Evolutionary conservation across 2,888 invertebrate species (phyloP).

Genomic region (Altica lythri): DNA sequence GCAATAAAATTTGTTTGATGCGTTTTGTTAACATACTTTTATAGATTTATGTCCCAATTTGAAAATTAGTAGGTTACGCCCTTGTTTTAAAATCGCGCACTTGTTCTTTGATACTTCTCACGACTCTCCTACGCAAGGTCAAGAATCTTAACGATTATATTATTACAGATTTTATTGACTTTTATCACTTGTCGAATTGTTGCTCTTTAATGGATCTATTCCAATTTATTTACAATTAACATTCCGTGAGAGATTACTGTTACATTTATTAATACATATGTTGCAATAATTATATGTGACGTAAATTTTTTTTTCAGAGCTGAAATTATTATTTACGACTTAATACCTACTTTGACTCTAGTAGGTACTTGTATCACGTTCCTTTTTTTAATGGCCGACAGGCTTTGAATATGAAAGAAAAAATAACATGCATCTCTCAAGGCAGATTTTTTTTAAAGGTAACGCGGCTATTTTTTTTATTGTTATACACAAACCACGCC

Average conservation of each 20-base stretch:
- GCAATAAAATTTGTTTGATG: not conserved
- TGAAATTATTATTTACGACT: too few relatives aligned
- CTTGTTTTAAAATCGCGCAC: slow-evolving; percentile 42
- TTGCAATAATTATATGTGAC: too few relatives aligned
- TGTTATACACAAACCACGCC: too few relatives aligned
- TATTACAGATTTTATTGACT: slow-evolving; percentile 41
- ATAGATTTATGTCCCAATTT: not conserved
- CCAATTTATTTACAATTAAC: slow-evolving; percentile 21
- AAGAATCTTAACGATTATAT: slow-evolving; percentile 43
- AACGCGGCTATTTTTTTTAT: too few relatives aligned
- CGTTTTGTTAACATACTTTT: not conserved
- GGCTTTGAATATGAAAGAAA: too few relatives aligned
- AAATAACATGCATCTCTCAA: too few relatives aligned
- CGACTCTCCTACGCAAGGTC: slow-evolving; percentile 44
- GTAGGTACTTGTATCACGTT: too few relatives aligned
- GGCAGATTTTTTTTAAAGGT: too few relatives aligned
- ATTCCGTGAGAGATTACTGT: slow-evolving; percentile 8
- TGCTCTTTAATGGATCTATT: slow-evolving; percentile 23
- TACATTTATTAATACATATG: too few relatives aligned
- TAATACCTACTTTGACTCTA: too few relatives aligned
- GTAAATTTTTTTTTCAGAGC: too few relatives aligned
- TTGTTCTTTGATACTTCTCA: slow-evolving; percentile 40
- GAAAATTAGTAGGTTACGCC: not conserved
- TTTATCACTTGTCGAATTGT: slow-evolving; percentile 24
- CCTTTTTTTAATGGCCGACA: too few relatives aligned